Conservation (phyloP, 2,113 vertebrate species). For the Todiramphus chloris region DNA sequence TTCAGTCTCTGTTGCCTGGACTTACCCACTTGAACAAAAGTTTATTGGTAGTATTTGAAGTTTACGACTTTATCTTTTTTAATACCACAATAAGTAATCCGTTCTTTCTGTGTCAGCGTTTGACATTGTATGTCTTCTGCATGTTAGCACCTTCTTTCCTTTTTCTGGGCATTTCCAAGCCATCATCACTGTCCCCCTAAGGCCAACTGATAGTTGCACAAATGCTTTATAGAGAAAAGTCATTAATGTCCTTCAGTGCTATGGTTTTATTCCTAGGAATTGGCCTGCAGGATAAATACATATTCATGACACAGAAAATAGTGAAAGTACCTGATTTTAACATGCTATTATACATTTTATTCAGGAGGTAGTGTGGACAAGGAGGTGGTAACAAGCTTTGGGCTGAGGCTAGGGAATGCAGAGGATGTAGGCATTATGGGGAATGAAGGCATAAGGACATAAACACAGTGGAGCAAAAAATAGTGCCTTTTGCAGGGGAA, state of each 20-base stretch:
- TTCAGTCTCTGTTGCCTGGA: not conserved
- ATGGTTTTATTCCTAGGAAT: not conserved
- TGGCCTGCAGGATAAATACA: not conserved
- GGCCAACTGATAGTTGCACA: not conserved
- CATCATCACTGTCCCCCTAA: not conserved
- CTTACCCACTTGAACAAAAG: not conserved
- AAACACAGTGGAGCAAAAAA: not conserved
- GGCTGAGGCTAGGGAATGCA: not conserved
- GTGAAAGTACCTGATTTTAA: not conserved
- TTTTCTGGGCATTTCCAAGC: not conserved
- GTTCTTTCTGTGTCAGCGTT: not conserved
- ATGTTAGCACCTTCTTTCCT: not conserved
- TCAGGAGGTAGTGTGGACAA: not conserved
- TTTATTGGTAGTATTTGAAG: not conserved
- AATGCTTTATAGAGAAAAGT: not conserved
- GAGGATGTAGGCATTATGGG: not conserved
- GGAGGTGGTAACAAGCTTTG: not conserved
- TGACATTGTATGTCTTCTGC: not conserved
- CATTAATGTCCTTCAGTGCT: not conserved
- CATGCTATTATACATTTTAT: not conserved
- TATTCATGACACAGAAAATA: not conserved
- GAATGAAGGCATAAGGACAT: not conserved
- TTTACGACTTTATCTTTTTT: not conserved
- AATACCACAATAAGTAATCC: not conserved
- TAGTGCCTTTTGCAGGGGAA: not conserved